Evolutionary conservation across 2,888 invertebrate genomes (phyloP).

Genomic region (Apodemia hepburni): DNA sequence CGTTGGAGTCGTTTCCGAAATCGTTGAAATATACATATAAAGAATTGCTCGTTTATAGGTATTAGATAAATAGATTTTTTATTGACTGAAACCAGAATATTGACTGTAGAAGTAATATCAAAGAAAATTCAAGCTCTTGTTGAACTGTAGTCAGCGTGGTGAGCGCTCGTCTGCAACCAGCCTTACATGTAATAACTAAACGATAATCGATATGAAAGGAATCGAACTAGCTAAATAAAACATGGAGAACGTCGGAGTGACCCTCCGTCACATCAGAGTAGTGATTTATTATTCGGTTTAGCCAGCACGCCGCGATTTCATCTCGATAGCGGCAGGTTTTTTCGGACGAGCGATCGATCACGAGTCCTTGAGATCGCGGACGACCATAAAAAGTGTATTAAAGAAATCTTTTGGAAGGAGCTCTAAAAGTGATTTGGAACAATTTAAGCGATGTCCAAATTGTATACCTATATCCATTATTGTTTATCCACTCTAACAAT

Average conservation of each 20-base stretch:
- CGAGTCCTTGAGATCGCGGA: not conserved
- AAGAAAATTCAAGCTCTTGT: not conserved
- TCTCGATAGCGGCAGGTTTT: not conserved
- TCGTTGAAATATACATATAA: no score
- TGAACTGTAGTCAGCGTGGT: not conserved
- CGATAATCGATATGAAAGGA: constrained; percentile 2
- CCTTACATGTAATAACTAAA: not conserved
- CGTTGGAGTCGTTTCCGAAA: no score
- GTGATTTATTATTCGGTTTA: constrained; percentile 3
- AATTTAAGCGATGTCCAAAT: not conserved
- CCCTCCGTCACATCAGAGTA: not conserved
- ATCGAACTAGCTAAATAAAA: not conserved
- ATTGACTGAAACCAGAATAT: no score
- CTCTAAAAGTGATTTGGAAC: not conserved
- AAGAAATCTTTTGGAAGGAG: not conserved
- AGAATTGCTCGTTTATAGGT: no score
- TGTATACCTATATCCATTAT: not conserved
- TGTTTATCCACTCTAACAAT: not conserved
- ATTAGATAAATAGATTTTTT: no score
- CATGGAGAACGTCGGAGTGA: not conserved
- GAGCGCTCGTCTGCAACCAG: not conserved
- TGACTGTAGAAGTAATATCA: not conserved
- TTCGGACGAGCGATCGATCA: not conserved
- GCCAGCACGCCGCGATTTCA: not conserved
- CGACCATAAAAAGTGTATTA: not conserved